Evolutionary conservation across 2,888 invertebrate species (phyloP).

Genomic region (Papilio protenor): DNA sequence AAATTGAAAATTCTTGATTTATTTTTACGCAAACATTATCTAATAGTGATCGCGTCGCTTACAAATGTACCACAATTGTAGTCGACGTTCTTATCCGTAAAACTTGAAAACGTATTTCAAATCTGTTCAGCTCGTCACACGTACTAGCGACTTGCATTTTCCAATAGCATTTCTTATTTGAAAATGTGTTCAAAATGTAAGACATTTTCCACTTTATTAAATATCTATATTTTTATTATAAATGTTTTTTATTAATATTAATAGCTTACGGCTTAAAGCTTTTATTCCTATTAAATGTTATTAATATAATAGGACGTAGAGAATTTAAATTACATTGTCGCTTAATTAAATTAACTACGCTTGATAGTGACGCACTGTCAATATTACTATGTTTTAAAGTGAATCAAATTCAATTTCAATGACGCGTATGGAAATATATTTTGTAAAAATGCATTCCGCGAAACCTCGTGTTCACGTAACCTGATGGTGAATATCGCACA

Average conservation of each 20-base stretch:
- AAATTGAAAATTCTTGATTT: neutral
- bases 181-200: neutral
- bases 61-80: neutral
- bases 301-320: neutral
- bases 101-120: constrained; percentile 8
- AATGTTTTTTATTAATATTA: neutral
- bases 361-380: neutral
- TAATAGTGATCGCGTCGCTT: neutral
- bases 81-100: neutral
- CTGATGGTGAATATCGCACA: neutral
- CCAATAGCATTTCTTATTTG: neutral
- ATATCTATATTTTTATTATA: neutral
- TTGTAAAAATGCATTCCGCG: neutral
- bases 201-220: neutral
- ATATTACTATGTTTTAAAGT: neutral
- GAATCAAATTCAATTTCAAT: neutral
- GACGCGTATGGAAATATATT: neutral
- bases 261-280: neutral
- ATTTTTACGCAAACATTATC: neutral
- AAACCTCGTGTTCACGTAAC: neutral
- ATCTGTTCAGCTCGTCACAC: neutral
- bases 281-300: neutral
- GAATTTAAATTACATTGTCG: neutral
- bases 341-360: neutral
- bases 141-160: neutral